Evolutionary conservation across 2,888 invertebrate species (phyloP).

Genomic region (Amiota mariae): DNA sequence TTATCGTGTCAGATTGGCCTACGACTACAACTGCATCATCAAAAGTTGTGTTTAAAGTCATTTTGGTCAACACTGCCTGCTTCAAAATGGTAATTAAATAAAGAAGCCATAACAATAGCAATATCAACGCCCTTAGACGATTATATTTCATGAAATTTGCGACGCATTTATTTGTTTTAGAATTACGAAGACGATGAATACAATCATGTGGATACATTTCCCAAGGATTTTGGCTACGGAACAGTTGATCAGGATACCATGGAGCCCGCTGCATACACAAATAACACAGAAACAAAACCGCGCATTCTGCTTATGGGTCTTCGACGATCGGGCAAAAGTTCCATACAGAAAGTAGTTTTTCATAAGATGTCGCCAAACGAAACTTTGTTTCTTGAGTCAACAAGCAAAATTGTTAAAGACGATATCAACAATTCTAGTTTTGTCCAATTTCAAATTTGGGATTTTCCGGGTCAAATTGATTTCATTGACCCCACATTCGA

Average conservation of each 20-base stretch:
- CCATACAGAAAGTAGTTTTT: conserved; percentile 99
- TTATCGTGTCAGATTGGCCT: background rate
- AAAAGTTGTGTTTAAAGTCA: background rate
- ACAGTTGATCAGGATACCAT: conserved; percentile 84
- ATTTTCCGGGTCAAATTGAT: conserved; percentile 99
- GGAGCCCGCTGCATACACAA: conserved; percentile 54
- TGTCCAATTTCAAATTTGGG: conserved; percentile 99
- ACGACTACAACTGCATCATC: background rate
- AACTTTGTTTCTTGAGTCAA: conserved; percentile 97
- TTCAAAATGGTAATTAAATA: conserved; percentile 37
- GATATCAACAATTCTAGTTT: conserved; percentile 96
- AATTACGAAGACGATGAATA: conserved; percentile 78
- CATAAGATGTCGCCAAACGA: conserved; percentile 99
- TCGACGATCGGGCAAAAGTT: conserved; percentile 97
- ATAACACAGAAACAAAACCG: conserved; percentile 80
- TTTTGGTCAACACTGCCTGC: background rate
- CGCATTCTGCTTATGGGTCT: conserved; percentile 96
- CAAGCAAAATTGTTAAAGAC: conserved; percentile 98
- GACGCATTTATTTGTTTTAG: conserved; percentile 57
- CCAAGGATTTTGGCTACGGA: conserved; percentile 94
- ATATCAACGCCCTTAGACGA: conserved; percentile 21
- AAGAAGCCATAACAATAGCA: conserved; percentile 12
- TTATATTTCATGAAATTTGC: background rate
- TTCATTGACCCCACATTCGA: conserved; percentile 97
- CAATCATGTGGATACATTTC: conserved; percentile 81